Conservation (phyloP, 2,113 vertebrate genomes). For the Callionymus lyra region DNA sequence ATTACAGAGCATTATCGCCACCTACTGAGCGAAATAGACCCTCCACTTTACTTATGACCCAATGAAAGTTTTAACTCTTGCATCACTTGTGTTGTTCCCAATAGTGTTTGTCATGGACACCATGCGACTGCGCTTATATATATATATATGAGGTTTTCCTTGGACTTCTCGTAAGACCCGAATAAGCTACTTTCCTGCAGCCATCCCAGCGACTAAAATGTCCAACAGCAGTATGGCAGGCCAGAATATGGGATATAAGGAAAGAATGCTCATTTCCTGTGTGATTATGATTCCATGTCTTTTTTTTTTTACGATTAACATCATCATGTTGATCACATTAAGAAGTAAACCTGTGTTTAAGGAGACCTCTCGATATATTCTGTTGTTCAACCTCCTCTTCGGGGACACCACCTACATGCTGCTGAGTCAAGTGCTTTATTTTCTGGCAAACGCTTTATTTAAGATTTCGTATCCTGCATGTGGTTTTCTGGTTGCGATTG, state of each 20-base stretch:
- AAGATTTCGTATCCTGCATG: constrained; percentile 3
- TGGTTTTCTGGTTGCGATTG: neutral
- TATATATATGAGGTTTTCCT: no score
- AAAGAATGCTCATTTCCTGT: neutral
- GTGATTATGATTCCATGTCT: neutral
- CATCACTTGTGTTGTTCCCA: no score
- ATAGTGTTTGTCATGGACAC: no score
- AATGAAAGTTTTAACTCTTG: no score
- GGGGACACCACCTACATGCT: constrained; percentile 1
- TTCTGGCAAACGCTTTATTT: neutral
- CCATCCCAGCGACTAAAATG: no score
- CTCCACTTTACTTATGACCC: no score
- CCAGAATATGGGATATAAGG: neutral
- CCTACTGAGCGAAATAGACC: no score
- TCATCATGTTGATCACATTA: constrained; percentile 1
- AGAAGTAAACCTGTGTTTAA: constrained; percentile 1
- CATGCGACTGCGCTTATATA: no score
- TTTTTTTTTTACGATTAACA: neutral
- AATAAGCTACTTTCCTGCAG: no score
- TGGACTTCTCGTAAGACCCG: no score
- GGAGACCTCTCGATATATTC: constrained; percentile 6
- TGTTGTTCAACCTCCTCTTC: constrained; percentile 5
- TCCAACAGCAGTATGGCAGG: no score
- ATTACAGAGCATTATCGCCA: no score
- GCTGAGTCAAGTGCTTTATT: neutral